Base-by-base conservation (phyloP, 2,888 invertebrate species). In the Stratiomys singularior region DNA sequence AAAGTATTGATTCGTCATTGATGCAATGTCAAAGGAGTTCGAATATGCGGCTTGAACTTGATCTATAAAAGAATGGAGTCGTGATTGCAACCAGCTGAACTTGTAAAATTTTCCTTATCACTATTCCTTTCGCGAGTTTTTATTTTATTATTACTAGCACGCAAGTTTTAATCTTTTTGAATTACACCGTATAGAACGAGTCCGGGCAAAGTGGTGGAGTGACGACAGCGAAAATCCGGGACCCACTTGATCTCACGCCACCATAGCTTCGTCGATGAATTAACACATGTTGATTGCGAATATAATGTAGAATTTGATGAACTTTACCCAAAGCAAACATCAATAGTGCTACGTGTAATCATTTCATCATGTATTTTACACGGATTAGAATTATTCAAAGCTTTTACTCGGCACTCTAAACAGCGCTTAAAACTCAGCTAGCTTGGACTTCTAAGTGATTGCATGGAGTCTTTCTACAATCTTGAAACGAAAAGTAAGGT, bases 381-480 rank as follows among this genome's bases (percentile, higher is more conserved):
- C 30, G 64, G 5, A 30, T 64, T 69, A 69, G 69, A 69, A 69
- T 69, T 69, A 47, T 46, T 69, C 21, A 47, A 69, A 37, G 37
- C 37, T 37, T n/a, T 9, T 37, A 37, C 44, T 11, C 67, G 21
- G 46, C 9, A 9, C 44, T 46, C 37, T 11, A 37, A 44, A 21
- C 67, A 64, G 3, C 60, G 13, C 30, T 27, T 30, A 13, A 30
- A 64, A 30, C 23, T n/a, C 25, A 64, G 64, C 64, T 64, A 11
- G 13, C 25, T 15, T 47, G 23, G 23, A 47, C 23, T 47, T 15
- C 3, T 23, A 13, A 30, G 47, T 25, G 69, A 25, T 47, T 30
- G 69, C 47, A n/a, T 46, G 69, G 47, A 69, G 69, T 69, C 25
- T 46, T 69, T 66, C 15, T 11, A 46, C 69, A 44, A 69, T 69